phyloP scores from a whole-genome alignment of 2,797 vertebrate species.

The Hydrophis major region DNA sequence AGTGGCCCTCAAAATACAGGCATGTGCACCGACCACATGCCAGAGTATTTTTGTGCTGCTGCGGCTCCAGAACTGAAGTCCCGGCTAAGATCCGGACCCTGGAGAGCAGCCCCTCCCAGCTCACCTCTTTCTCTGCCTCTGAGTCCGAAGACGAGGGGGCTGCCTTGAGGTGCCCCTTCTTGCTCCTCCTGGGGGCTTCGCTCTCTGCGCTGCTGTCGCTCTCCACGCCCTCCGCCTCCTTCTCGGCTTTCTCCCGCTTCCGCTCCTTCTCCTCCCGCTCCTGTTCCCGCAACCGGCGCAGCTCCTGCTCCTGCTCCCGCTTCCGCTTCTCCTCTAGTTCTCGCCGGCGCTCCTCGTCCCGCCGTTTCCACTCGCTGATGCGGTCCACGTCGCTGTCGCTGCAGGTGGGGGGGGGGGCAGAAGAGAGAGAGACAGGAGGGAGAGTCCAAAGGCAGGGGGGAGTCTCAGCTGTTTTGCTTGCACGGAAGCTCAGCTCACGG shows the following conservation, averaged over 20 bases:
- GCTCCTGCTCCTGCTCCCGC: conserved; percentile 91
- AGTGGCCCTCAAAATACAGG: neutral
- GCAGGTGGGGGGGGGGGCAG: conserved; percentile 7
- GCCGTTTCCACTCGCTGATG: conserved; percentile 94
- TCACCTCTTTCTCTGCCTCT: conserved; percentile 76
- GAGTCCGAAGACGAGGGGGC: conserved; percentile 87
- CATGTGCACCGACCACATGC: neutral
- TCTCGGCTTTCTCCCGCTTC: conserved; percentile 82
- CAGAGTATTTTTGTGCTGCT: neutral
- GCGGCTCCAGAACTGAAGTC: neutral
- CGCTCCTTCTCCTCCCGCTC: conserved; percentile 92
- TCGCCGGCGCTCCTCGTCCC: conserved; percentile 86
- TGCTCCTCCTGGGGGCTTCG: conserved; percentile 81
- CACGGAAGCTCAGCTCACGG: neutral
- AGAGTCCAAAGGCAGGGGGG: neutral
- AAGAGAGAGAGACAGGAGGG: no score
- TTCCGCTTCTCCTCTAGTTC: conserved; percentile 92
- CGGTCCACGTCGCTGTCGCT: conserved; percentile 90
- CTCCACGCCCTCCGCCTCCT: conserved; percentile 55
- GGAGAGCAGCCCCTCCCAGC: accelerated
- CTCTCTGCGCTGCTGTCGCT: conserved; percentile 82
- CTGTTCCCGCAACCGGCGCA: conserved; percentile 85
- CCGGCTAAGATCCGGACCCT: neutral
- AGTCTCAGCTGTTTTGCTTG: no score
- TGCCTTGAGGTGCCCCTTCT: conserved; percentile 80